These are phyloP conservation scores for Piprites chloris DNA, from an alignment of 2,113 vertebrate species.

Conservation along the genomic window DNA sequence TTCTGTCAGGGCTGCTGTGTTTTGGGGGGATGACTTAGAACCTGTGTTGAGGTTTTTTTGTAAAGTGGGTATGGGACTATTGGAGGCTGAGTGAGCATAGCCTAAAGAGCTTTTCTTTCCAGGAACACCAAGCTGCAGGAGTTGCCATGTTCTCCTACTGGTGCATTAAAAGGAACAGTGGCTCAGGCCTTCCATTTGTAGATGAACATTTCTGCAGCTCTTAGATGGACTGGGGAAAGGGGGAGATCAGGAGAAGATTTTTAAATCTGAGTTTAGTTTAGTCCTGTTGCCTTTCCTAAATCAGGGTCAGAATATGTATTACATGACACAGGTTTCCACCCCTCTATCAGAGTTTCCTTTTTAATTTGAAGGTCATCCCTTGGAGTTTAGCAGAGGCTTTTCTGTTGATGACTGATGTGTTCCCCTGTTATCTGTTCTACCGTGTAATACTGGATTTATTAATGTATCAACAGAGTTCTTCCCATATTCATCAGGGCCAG, in stretches of 20 bases:
- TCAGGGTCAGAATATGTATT: not conserved
- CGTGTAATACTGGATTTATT: slow-evolving; percentile 5
- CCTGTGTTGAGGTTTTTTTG: fast-evolving
- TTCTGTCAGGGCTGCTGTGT: not conserved
- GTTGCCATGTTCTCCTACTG: not conserved
- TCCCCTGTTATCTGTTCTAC: not conserved
- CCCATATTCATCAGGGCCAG: not conserved
- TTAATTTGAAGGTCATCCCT: not conserved
- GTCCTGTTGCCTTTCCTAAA: not conserved
- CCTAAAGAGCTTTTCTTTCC: not conserved
- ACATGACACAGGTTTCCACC: not conserved
- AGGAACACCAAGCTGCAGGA: not conserved
- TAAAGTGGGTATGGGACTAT: fast-evolving
- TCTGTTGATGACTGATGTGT: not conserved
- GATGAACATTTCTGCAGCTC: fast-evolving
- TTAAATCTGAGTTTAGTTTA: not conserved
- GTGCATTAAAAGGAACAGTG: fast-evolving
- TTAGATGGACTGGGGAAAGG: not conserved
- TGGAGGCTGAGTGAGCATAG: not conserved
- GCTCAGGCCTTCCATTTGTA: fast-evolving
- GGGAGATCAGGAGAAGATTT: not conserved
- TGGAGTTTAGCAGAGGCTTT: not conserved
- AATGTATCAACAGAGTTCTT: not conserved
- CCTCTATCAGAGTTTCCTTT: not conserved
- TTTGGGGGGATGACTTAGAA: not conserved